A percentile compares a stretch with the other conserved stretches of the same genome.
Evolutionary conservation across 1,140 invertebrate species (phyloP).

Genomic region (Myzus persicae): DNA sequence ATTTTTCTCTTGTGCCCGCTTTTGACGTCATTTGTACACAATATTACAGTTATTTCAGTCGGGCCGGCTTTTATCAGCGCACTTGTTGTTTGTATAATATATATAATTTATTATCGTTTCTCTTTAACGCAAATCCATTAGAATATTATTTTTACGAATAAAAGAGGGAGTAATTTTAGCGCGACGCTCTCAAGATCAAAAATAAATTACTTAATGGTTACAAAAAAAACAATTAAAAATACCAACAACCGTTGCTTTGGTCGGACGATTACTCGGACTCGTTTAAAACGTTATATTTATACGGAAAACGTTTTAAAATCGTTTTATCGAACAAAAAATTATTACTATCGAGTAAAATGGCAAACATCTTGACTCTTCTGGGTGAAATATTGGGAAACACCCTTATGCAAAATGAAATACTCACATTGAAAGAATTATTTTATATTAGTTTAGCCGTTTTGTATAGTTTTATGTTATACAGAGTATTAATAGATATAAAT

Average conservation of each 20-base stretch:
- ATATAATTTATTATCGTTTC: not conserved
- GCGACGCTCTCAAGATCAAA: not conserved
- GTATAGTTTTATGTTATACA: no score
- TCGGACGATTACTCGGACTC: not conserved
- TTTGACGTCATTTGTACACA: not conserved
- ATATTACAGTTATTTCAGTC: not conserved
- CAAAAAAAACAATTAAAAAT: not conserved
- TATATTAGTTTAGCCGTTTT: not conserved
- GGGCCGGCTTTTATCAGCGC: not conserved
- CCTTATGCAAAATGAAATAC: not conserved
- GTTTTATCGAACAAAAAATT: not conserved
- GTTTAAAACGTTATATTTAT: not conserved
- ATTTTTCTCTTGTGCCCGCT: not conserved
- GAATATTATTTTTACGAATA: slow-evolving; percentile 6
- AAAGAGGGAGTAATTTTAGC: not conserved
- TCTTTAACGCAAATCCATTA: not conserved
- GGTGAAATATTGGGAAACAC: not conserved
- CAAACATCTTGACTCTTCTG: not conserved
- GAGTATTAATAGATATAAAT: not conserved
- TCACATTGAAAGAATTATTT: not conserved
- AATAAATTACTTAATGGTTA: not conserved
- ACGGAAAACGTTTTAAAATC: not conserved
- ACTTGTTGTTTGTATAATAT: slow-evolving; percentile 12
- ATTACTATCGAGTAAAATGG: not conserved
- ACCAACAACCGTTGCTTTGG: not conserved